Conservation (phyloP, 2,888 invertebrate genomes). For the Calephelis perditalis region DNA sequence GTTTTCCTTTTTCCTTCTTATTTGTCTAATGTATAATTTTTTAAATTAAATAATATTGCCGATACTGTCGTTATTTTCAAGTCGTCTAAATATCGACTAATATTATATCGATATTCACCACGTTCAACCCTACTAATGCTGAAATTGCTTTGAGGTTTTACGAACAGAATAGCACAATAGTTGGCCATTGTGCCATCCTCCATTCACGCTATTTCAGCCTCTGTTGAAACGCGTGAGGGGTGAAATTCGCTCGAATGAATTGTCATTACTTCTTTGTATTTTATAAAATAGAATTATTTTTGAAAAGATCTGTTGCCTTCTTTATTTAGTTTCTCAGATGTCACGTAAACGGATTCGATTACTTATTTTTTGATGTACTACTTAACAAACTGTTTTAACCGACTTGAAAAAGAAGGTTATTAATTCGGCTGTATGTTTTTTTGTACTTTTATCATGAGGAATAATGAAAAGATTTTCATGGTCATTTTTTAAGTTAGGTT, state of each 20-base stretch:
- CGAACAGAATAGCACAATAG: slow-evolving; percentile 19
- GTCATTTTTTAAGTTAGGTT: too few species aligned
- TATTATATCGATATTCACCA: too few species aligned
- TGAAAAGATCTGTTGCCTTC: slow-evolving; percentile 6
- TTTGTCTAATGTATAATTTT: too few species aligned
- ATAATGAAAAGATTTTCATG: too few species aligned
- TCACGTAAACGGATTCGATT: slow-evolving; percentile 10
- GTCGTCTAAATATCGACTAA: too few species aligned
- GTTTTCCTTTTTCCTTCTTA: too few species aligned
- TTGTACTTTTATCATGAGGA: too few species aligned
- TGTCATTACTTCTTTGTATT: slow-evolving; percentile 5
- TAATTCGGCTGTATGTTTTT: too few species aligned
- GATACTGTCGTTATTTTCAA: too few species aligned
- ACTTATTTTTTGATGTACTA: not conserved
- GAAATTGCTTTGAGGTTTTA: slow-evolving; percentile 22
- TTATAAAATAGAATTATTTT: not conserved
- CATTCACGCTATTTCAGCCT: not conserved
- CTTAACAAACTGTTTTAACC: too few species aligned
- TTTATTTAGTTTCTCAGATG: slow-evolving; percentile 9
- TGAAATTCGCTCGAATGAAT: not conserved
- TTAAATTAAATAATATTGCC: too few species aligned
- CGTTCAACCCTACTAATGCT: not conserved
- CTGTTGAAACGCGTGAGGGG: not conserved
- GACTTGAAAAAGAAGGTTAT: too few species aligned
- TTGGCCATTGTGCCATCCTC: slow-evolving; percentile 14